Percentiles rank a stretch among this genome's conserved stretches.
Conservation (phyloP, 2,113 vertebrate species). For the Oryzias celebensis region DNA sequence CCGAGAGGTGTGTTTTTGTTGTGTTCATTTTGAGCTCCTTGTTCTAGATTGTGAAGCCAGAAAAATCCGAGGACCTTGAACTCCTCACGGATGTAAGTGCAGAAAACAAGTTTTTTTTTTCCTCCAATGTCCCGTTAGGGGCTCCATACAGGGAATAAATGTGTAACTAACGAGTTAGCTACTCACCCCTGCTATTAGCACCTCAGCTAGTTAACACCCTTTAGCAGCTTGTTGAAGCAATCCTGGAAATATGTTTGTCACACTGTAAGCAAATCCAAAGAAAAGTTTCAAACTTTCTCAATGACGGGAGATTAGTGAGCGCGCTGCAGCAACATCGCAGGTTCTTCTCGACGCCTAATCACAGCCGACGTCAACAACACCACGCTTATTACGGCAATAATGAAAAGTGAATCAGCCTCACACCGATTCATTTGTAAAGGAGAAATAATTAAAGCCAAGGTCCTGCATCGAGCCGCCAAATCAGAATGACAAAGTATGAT, state of each 20-base stretch:
- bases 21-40: too few species aligned
- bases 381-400: constrained; percentile 45
- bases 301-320: constrained; percentile 4
- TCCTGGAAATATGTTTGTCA: constrained; percentile 12
- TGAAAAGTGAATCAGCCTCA: constrained; percentile 66
- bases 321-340: constrained; percentile 4
- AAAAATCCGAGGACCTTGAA: too few species aligned
- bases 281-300: constrained; percentile 42
- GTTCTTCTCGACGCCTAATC: constrained; percentile 44
- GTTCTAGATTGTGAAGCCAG: too few species aligned
- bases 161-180: too few species aligned
- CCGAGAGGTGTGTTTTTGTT: too few species aligned
- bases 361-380: constrained; percentile 51
- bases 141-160: too few species aligned
- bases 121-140: too few species aligned
- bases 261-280: constrained; percentile 9
- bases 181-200: too few species aligned
- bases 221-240: constrained; percentile 42
- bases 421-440: constrained; percentile 65
- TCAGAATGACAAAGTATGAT: constrained; percentile 48
- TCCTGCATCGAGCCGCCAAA: constrained; percentile 54
- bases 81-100: too few species aligned
- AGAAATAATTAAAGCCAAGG: constrained; percentile 67
- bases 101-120: too few species aligned
- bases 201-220: constrained; percentile 12